A percentile compares a stretch with the other conserved stretches of the same genome.
Evolutionary conservation across 2,797 vertebrate genomes (phyloP).

Genomic region (Helicolenus hilgendorfi): DNA sequence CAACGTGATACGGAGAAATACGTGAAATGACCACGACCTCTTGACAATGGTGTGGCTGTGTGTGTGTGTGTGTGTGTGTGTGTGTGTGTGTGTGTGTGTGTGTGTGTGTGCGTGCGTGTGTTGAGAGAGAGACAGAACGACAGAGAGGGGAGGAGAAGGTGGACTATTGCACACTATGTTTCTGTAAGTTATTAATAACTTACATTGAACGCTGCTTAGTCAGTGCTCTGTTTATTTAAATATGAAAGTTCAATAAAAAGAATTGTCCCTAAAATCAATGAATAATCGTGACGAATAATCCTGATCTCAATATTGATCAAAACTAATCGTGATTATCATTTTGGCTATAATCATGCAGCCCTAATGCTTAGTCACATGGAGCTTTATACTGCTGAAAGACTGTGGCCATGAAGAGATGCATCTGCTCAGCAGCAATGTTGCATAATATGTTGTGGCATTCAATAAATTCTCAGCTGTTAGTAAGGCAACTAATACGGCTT

Average conservation of each 20-base stretch:
- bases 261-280: no score
- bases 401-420: slow-evolving; percentile 20
- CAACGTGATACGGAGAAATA: neutral
- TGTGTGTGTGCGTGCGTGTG: no score
- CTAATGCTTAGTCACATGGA: neutral
- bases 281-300: neutral
- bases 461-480: neutral
- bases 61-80: no score
- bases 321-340: neutral
- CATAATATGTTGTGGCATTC: slow-evolving; percentile 1
- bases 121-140: no score
- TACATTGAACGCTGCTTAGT: neutral
- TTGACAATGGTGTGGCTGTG: no score
- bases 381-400: slow-evolving; percentile 1
- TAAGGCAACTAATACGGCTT: neutral
- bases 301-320: neutral
- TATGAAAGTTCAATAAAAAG: no score
- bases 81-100: no score
- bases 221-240: no score
- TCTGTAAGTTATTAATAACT: neutral
- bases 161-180: neutral
- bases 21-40: neutral
- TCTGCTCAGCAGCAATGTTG: slow-evolving; percentile 10
- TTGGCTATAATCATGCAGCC: neutral
- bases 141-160: neutral